Evolutionary conservation across 1,140 invertebrate species (phyloP), one percentile per base, ranked within the genome.

Genomic region (Solenopsis fugax): DNA sequence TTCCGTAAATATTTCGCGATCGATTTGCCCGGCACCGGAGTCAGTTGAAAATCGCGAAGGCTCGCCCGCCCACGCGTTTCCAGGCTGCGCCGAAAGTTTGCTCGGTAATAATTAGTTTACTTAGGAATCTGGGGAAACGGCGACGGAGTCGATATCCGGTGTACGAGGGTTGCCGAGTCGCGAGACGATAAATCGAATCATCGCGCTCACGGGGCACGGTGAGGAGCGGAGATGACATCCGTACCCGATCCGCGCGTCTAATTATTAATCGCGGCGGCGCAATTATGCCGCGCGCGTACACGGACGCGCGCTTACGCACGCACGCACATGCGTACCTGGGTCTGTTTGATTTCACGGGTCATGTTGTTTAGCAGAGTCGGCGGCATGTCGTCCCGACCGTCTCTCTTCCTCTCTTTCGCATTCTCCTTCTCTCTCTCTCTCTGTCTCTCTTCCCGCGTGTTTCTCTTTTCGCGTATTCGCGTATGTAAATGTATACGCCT

Each of bases 151-250:
- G 93, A 93, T 93, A 93, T 89, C 91, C 87, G 48, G 89, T 60
- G n/a, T 9, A n/a, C 34, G 24, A 24, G 54, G 16, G 24, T 50
- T 85, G 86, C 56, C 87, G 29, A 18, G 80, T 72, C 77, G 86
- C 90, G 90, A 90, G 85, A 91, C 93, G 92, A 94, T 94, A 94
- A 94, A 94, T 94, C 94, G 93, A 95, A 93, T 94, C 92, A 92
- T 88, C 86, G 64, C 85, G 89, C 91, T 37, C 16, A 4, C 88
- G 88, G 67, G 2, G 29, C 52, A 64, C 75, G 77, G 24, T 54
- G 71, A 9, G 24, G n/a, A 4, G 41, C 10, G 24, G 56, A 48
- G 58, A 94, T 93, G 93, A 94, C 93, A 93, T 90, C 65, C 4
- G n/a, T 50, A 48, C 3, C 90, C 93, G 93, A 93, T 94, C 76